Base-by-base conservation (phyloP, 2,888 invertebrate genomes). In the Acronicta psi region DNA sequence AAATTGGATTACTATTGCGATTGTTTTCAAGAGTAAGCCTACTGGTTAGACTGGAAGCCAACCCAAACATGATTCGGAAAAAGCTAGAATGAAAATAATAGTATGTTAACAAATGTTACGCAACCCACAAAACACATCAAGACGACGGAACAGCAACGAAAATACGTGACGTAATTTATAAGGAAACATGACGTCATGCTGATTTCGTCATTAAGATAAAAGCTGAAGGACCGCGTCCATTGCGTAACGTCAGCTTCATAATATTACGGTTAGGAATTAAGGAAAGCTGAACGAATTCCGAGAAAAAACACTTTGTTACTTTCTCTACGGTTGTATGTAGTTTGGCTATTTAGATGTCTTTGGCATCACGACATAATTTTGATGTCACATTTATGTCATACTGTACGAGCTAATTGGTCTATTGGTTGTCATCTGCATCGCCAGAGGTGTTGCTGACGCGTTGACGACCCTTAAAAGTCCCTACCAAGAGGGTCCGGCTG, bases 191-290 rank as follows among this genome's bases (percentile, higher is more conserved):
- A 40, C 49, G 34, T 29, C 40, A 42, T 62, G 51, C 58, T 57
- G 73, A 71, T 75, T 56, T 54, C 56, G 60, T 75, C 63, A 71
- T 75, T 75, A 60, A 68, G 69, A 70, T 70, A 68, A 50, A 44
- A 40, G 18, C 34, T 34, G 31, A 31, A 16, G 29, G 29, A 17
- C 18, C n/a, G 29, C 20, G 40, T 13, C 40, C 34, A 46, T 54
- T 54, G 45, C 23, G 29, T 38, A 20, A 34, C 17, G 53, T 29
- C 29, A 29, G 29, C 29, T 2, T 1, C 29, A 36, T 37, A 38
- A n/a, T 34, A 23, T 36, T n/a, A 36, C 2, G 13, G 25, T 31
- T 9, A n/a, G 29, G 49, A 29, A 29, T 11, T 10, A 11, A 29
- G n/a, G 34, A 34, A 6, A 34, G 34, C 34, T 34, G 34, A 34